Base-by-base conservation (phyloP, 2,797 vertebrate species). In the Macroramphosus scolopax region DNA sequence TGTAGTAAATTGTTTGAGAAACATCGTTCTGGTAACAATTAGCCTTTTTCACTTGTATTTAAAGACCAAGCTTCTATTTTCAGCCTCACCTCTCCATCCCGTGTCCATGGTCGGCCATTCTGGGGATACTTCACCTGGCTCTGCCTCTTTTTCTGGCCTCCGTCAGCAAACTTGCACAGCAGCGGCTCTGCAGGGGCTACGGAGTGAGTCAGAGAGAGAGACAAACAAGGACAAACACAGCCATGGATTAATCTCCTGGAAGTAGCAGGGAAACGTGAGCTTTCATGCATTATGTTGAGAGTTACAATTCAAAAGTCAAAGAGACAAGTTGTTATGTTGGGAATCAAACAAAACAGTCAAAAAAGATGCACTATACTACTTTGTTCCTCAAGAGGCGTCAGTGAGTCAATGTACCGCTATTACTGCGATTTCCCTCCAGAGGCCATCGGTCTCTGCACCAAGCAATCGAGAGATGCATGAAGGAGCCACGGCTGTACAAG, bases 151-250 rank as follows among this genome's bases (percentile, higher is more conserved):
- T 98, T 98, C 88, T 98, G 96, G 71, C 96, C 96, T 84, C 96
- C 96, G 48, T 98, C 96, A 75, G 96, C 96, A 82, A 99, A 98
- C 91, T 98, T 98, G 89, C 96, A 98, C 89, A 99, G 91, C 88
- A 99, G 89, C 54, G 96, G 96, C 87, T 99, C 96, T 75, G 90
- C 92, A 62, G 96, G 95, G 77, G 94, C 96, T 99, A 82, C 56
- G 77, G 81, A 87, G 81, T 13, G 41, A 68, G 48, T 52, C 51
- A 48, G 43, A 81, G 70, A 89, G 87, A 80, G 67, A 88, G 11
- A 44, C 6, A 73, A 36, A 63, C 58, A 75, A 67, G 47, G 57
- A 66, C 55, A 77, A 61, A 70, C 33, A 67, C 29, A 55, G 15
- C 47, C 30, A 48, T 42, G 32, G 32, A 70, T 77, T 63, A 66